Conservation (phyloP, 64 coral and sea anemone species). For the Anthopleura sola region DNA sequence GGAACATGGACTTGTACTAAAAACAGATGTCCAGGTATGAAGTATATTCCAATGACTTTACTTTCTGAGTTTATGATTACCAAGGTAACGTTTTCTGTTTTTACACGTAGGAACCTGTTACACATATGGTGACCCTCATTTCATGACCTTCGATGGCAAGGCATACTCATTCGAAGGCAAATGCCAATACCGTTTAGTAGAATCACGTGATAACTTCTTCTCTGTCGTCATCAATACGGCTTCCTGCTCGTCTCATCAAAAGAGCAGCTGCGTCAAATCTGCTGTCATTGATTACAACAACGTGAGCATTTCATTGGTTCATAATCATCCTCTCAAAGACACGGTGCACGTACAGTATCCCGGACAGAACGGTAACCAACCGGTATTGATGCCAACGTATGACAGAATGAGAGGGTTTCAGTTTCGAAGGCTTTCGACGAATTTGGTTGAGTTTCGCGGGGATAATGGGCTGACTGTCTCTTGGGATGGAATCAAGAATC, state of each 20-base stretch:
- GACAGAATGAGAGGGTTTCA: constrained; percentile 43
- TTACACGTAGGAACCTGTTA: constrained; percentile 50
- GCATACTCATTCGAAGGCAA: constrained; percentile 59
- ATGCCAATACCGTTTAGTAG: constrained; percentile 52
- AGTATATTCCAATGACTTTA: neutral
- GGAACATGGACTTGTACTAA: constrained; percentile 58
- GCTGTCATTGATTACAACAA: constrained; percentile 51
- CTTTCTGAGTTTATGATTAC: neutral
- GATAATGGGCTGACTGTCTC: constrained; percentile 33
- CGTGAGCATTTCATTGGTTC: constrained; percentile 39
- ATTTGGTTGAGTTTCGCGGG: constrained; percentile 55
- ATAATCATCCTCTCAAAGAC: constrained; percentile 47
- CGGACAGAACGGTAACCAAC: constrained; percentile 24
- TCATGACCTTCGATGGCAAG: constrained; percentile 55
- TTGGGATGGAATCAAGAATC: constrained; percentile 60
- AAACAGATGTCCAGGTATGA: constrained; percentile 57
- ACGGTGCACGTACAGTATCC: constrained; percentile 44
- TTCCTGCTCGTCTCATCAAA: constrained; percentile 31
- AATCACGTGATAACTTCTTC: constrained; percentile 38
- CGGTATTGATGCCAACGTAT: constrained; percentile 46
- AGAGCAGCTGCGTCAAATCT: constrained; percentile 63
- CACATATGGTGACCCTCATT: constrained; percentile 66
- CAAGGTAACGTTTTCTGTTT: neutral
- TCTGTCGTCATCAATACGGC: constrained; percentile 57
- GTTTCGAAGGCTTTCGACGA: constrained; percentile 43